Evolutionary conservation across 2,888 invertebrate species (phyloP).

Genomic region (Villa cingulata): DNA sequence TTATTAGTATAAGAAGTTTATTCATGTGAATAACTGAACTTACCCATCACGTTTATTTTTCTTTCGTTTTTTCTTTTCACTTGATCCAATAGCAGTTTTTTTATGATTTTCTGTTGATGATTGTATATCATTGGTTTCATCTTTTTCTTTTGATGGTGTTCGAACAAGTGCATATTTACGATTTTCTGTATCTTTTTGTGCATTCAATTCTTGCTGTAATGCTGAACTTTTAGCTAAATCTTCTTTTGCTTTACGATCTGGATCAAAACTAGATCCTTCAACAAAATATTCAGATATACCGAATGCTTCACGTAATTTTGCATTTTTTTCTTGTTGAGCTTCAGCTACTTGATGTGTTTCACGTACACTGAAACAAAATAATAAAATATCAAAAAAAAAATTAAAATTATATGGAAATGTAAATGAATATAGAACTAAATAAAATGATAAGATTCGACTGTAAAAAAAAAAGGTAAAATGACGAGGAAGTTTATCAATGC

Average conservation of each 20-base stretch:
- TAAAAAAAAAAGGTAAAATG: too few species aligned
- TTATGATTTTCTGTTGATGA: not conserved
- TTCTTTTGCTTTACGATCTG: constrained; percentile 49
- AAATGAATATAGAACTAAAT: too few species aligned
- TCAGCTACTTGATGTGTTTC: constrained; percentile 94
- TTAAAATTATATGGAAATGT: too few species aligned
- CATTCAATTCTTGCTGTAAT: constrained; percentile 36
- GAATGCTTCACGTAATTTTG: constrained; percentile 81
- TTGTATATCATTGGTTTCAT: constrained; percentile 11
- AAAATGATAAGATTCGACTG: too few species aligned
- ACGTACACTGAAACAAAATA: constrained; percentile 58
- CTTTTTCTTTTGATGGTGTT: constrained; percentile 55
- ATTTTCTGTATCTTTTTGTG: constrained; percentile 34
- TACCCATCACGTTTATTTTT: constrained; percentile 62
- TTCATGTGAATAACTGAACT: too few species aligned
- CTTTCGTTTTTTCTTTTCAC: constrained; percentile 49
- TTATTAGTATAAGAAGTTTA: too few species aligned
- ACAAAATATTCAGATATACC: constrained; percentile 89
- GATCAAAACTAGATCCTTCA: constrained; percentile 84
- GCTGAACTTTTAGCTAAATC: constrained; percentile 37
- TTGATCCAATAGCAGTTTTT: not conserved
- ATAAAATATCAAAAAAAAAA: constrained; percentile 7
- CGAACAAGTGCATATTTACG: constrained; percentile 59
- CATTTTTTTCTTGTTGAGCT: constrained; percentile 92
- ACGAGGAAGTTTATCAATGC: too few species aligned